Evolutionary conservation across 2,888 invertebrate species (phyloP).

Genomic region (Bibio marci): DNA sequence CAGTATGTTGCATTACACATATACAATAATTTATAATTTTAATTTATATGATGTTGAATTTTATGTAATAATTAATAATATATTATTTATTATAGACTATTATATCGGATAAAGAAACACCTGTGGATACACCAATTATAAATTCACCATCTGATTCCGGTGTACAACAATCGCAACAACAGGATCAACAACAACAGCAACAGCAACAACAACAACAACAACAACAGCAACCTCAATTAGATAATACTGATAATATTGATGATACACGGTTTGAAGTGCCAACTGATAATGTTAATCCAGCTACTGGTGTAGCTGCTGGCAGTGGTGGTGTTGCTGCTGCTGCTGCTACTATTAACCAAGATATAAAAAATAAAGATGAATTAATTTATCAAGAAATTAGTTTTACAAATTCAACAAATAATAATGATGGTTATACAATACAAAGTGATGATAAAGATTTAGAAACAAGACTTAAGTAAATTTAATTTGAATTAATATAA

Average conservation of each 20-base stretch:
- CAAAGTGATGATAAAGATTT: slow-evolving; percentile 26
- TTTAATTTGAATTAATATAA: slow-evolving; percentile 8
- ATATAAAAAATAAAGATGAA: slow-evolving; percentile 1
- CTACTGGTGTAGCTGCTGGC: neutral
- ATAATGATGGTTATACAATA: slow-evolving; percentile 18
- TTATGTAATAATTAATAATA: too few relatives aligned
- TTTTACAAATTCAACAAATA: slow-evolving; percentile 20
- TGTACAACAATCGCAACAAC: neutral
- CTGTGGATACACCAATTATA: neutral
- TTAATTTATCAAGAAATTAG: slow-evolving; percentile 7
- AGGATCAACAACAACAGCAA: neutral
- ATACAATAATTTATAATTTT: too few relatives aligned
- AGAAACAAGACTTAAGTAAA: slow-evolving; percentile 24
- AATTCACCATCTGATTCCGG: neutral
- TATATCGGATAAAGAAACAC: neutral
- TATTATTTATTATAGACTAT: neutral
- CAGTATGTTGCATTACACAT: too few relatives aligned
- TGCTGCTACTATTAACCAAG: neutral
- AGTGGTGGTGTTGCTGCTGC: neutral
- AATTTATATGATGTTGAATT: too few relatives aligned
- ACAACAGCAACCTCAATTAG: slow-evolving; percentile 4
- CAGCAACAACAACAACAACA: slow-evolving; percentile 9
- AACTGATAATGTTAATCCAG: slow-evolving; percentile 8
- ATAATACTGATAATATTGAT: neutral
- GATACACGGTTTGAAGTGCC: slow-evolving; percentile 14